Evolutionary conservation across 2,888 invertebrate species (phyloP).

Genomic region (Synergus laeviventris): DNA sequence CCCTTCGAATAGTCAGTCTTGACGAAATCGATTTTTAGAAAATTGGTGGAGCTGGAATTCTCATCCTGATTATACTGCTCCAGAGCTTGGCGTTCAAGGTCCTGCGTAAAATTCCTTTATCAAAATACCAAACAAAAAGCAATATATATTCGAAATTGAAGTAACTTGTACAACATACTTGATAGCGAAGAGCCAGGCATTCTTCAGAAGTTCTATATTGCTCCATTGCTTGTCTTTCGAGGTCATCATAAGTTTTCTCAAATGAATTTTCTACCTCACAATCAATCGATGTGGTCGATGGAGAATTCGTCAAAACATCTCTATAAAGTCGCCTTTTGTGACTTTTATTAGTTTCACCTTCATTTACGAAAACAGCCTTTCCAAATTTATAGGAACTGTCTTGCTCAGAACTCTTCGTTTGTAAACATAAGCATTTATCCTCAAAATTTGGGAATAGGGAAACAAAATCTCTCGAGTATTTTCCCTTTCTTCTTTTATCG

Average conservation of each 20-base stretch:
- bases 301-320: slow-evolving; percentile 77
- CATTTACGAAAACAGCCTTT: neutral
- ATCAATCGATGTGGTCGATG: slow-evolving; percentile 47
- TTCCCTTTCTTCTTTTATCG: slow-evolving; percentile 55
- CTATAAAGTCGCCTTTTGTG: slow-evolving; percentile 75
- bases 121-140: neutral
- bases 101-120: slow-evolving; percentile 57
- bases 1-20: slow-evolving; percentile 42
- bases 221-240: slow-evolving; percentile 83
- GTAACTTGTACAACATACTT: slow-evolving; percentile 55
- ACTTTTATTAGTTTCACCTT: neutral
- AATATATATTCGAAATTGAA: slow-evolving; percentile 3
- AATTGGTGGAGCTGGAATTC: slow-evolving; percentile 37
- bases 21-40: slow-evolving; percentile 25
- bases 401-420: slow-evolving; percentile 24
- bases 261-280: slow-evolving; percentile 58
- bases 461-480: slow-evolving; percentile 52
- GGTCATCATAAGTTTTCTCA: slow-evolving; percentile 75
- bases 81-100: slow-evolving; percentile 70
- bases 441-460: slow-evolving; percentile 57
- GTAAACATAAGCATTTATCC: slow-evolving; percentile 50
- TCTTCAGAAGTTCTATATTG: slow-evolving; percentile 78
- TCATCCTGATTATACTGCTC: slow-evolving; percentile 68
- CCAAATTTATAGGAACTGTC: neutral
- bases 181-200: slow-evolving; percentile 68